phyloP scores from a whole-genome alignment of 2,797 vertebrate genomes.

The Sebastes diaconus region DNA sequence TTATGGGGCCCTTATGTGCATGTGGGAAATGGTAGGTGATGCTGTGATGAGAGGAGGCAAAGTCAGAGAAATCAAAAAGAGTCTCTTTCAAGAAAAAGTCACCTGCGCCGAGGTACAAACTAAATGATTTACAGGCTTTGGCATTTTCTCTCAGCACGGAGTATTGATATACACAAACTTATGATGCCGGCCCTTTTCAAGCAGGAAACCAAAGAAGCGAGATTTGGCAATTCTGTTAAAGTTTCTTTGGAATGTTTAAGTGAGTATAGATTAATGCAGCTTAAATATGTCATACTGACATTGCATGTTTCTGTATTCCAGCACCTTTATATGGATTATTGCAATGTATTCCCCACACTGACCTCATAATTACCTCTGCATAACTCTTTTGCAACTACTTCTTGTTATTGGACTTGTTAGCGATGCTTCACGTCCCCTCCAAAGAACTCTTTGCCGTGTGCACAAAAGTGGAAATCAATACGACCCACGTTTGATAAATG shows the following conservation, averaged over 20 bases:
- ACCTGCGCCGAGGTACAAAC: slow-evolving; percentile 37
- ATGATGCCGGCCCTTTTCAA: slow-evolving; percentile 40
- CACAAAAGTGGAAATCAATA: slow-evolving; percentile 40
- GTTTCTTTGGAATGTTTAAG: slow-evolving; percentile 34
- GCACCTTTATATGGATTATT: background rate
- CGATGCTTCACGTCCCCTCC: background rate
- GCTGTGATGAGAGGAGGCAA: slow-evolving; percentile 53
- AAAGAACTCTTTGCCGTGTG: background rate
- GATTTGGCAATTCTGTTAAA: slow-evolving; percentile 14
- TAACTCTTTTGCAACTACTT: background rate
- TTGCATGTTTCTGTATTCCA: background rate
- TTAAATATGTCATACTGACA: background rate
- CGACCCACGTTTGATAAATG: slow-evolving; percentile 21
- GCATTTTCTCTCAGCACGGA: slow-evolving; percentile 41
- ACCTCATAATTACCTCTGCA: background rate
- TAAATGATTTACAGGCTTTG: slow-evolving; percentile 62
- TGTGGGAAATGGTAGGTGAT: slow-evolving; percentile 24
- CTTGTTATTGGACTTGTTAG: background rate
- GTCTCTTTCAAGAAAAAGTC: slow-evolving; percentile 53
- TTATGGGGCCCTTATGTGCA: slow-evolving; percentile 8
- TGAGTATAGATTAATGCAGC: slow-evolving; percentile 15
- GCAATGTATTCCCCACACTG: background rate
- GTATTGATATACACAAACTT: slow-evolving; percentile 49
- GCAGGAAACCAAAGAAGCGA: slow-evolving; percentile 38
- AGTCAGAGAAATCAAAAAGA: slow-evolving; percentile 63